Evolutionary conservation across 2,113 vertebrate genomes (phyloP), one percentile per base, ranked within the genome.

Genomic region (Onychostoma macrolepis): DNA sequence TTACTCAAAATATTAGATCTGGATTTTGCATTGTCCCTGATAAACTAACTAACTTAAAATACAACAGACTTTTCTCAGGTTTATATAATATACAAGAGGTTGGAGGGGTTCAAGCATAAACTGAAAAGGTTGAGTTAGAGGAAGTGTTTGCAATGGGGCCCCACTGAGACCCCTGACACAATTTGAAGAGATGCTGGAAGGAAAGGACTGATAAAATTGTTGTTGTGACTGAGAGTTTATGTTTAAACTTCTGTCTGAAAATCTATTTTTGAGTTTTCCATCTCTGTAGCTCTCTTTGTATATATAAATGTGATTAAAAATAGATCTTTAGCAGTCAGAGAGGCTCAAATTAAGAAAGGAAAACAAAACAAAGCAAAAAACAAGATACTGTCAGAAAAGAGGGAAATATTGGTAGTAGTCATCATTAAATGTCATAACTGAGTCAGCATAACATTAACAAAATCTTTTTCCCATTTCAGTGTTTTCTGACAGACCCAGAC

Each of bases 401-500:
- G 28, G 48, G 76, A 45, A 65, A 82, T 69, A 69, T 82, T 21
- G 15, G 45, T 67, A 45, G 80, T 12, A 41, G 26, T 28, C 38
- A 26, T 28, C 4, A 21, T 36, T 12, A 33, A 30, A 79, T 30
- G 38, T 82, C 26, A 45, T 48, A 67, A 67, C 45, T 15, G 38
- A 82, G 41, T 19, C 26, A 67, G 33, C 21, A 80, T 38, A 61
- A 80, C 53, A 80, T 80, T 41, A n/a, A 61, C 53, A 80, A 58
- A 58, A 56, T 79, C 28, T 12, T 79, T 24, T 63, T 67, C 33
- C 50, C 65, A 78, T 69, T 82, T 45, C 65, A 71, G 28, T 48
- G 69, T 83, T 71, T 83, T 83, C 81, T 50, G 81, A 36, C 63
- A 83, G 63, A 83, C 81, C 65, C 30, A 53, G 48, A 13, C 41